Evolutionary conservation across 2,888 invertebrate genomes (phyloP).

Genomic region (Clistopyga incitator): DNA sequence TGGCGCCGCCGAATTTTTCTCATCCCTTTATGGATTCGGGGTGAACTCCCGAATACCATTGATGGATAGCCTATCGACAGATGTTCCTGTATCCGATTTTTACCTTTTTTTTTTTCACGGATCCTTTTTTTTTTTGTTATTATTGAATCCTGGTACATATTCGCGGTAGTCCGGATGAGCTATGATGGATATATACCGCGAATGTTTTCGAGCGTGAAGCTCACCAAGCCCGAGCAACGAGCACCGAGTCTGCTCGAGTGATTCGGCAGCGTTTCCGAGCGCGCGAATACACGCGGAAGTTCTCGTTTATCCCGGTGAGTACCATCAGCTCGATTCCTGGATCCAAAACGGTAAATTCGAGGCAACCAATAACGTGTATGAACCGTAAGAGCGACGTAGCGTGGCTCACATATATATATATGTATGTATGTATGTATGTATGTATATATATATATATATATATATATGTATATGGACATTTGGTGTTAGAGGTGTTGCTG

Average conservation of each 20-base stretch:
- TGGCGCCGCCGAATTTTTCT: neutral
- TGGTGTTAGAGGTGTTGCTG: too few relatives aligned
- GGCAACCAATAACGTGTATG: constrained; percentile 50
- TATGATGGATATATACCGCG: constrained; percentile 34
- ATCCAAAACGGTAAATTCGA: constrained; percentile 60
- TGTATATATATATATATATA: neutral
- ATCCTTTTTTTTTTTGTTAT: constrained; percentile 37
- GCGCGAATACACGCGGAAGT: constrained; percentile 29
- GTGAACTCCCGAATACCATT: constrained; percentile 4
- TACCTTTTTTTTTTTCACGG: constrained; percentile 26
- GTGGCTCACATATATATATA: constrained; percentile 22
- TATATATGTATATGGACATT: neutral
- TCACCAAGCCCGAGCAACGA: constrained; percentile 5
- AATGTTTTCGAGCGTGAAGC: constrained; percentile 35
- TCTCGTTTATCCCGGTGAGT: constrained; percentile 45
- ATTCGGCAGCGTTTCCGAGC: constrained; percentile 35
- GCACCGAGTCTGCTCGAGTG: constrained; percentile 30
- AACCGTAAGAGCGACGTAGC: constrained; percentile 31
- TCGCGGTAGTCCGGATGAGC: constrained; percentile 41
- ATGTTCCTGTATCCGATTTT: constrained; percentile 36
- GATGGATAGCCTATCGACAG: constrained; percentile 37
- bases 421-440: neutral
- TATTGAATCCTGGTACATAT: constrained; percentile 39
- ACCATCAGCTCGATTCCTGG: constrained; percentile 46
- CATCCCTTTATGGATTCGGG: constrained; percentile 41